A percentile compares a stretch with the other conserved stretches of the same genome.
Evolutionary conservation across 2,888 invertebrate genomes (phyloP).

Genomic region (Linyphia triangularis): DNA sequence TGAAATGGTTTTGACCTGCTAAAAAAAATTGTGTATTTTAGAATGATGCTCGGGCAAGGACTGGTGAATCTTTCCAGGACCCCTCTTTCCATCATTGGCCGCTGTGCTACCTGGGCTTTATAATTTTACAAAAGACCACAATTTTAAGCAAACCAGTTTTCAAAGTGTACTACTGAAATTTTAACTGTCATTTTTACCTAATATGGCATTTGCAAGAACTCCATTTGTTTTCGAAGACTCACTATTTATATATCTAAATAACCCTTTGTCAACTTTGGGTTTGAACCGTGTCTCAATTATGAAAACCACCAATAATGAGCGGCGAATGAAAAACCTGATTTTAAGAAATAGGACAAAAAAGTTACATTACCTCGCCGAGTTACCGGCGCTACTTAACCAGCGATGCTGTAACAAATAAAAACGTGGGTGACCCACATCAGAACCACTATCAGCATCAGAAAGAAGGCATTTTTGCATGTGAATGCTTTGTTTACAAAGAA

Average conservation of each 20-base stretch:
- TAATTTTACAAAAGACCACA: no score
- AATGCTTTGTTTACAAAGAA: conserved; percentile 41
- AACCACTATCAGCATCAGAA: background rate
- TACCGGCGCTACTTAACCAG: conserved; percentile 15
- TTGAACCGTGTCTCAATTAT: background rate
- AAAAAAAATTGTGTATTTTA: no score
- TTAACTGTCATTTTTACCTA: no score
- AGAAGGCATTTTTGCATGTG: conserved; percentile 30
- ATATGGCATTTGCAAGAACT: background rate
- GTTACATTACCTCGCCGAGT: conserved; percentile 2
- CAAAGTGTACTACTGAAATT: no score
- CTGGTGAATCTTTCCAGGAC: no score
- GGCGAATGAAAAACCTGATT: conserved; percentile 47
- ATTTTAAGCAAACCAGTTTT: no score
- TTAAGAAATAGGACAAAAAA: conserved; percentile 36
- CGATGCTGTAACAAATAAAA: conserved; percentile 51
- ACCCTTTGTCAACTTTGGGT: background rate
- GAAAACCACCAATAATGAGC: conserved; percentile 12
- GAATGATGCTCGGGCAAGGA: no score
- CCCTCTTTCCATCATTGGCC: no score
- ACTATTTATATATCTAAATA: background rate
- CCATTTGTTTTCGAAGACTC: background rate
- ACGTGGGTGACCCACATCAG: conserved; percentile 37
- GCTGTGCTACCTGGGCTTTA: no score
- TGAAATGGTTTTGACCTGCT: no score